phyloP scores from a whole-genome alignment of 2,888 invertebrate genomes.

The Brachylomia viminalis region DNA sequence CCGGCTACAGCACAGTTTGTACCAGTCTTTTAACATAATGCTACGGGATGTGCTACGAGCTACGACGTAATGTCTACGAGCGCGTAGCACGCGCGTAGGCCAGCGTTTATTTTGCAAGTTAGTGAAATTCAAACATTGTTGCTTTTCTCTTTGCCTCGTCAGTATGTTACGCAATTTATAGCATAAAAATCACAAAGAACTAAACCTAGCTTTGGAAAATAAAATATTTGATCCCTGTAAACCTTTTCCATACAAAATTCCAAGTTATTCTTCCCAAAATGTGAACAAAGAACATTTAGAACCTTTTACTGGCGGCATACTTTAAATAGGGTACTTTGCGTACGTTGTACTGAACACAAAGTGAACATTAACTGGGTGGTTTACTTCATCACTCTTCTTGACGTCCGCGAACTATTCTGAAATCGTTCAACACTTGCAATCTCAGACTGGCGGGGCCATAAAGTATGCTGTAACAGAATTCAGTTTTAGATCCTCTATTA shows the following conservation, averaged over 20 bases:
- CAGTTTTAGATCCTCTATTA: not conserved
- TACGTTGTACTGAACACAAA: slow-evolving; percentile 46
- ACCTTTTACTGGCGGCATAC: slow-evolving; percentile 1
- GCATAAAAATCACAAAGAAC: not conserved
- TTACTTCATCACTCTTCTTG: slow-evolving; percentile 72
- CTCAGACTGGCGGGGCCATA: slow-evolving; percentile 45
- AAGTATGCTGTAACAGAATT: slow-evolving; percentile 3
- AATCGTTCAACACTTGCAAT: slow-evolving; percentile 66
- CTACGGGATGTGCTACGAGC: slow-evolving; percentile 52
- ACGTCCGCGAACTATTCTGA: slow-evolving; percentile 69
- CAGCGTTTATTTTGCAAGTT: slow-evolving; percentile 4
- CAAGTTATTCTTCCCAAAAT: not conserved
- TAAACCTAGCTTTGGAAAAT: not conserved
- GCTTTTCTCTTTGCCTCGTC: not conserved
- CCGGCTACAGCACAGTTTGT: slow-evolving; percentile 27
- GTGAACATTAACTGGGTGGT: slow-evolving; percentile 58
- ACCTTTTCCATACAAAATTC: not conserved
- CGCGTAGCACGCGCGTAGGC: slow-evolving; percentile 38
- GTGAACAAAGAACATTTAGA: slow-evolving; percentile 19
- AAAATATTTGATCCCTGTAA: slow-evolving; percentile 9
- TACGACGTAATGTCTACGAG: slow-evolving; percentile 37
- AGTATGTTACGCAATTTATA: not conserved
- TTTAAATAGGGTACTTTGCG: slow-evolving; percentile 23
- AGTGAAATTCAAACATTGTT: slow-evolving; percentile 16
- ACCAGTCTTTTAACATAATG: slow-evolving; percentile 39